A percentile compares a stretch with the other conserved stretches of the same genome.
These are phyloP conservation scores for Gymnoscelis rufifasciata DNA, from an alignment of 2,888 invertebrate species.

Conservation along the genomic window DNA sequence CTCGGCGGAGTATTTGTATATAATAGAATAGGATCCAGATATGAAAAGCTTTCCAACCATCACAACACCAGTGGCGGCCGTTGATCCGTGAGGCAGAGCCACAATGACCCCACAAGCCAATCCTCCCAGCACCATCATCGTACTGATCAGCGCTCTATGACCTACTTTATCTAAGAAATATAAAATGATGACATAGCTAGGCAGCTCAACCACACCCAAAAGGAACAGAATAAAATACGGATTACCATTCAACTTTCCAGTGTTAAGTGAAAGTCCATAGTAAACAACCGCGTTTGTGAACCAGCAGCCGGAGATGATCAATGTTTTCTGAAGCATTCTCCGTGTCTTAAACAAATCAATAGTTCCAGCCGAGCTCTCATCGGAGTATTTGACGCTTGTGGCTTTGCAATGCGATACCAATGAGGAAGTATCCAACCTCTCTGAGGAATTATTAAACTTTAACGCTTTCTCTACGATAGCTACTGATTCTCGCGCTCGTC, in stretches of 20 bases:
- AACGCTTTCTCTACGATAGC: constrained; percentile 86
- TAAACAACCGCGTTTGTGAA: constrained; percentile 92
- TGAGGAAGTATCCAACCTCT: constrained; percentile 81
- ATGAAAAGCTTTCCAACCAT: constrained; percentile 90
- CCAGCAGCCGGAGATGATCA: constrained; percentile 91
- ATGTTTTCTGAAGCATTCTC: constrained; percentile 85
- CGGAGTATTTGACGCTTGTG: constrained; percentile 64
- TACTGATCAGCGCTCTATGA: constrained; percentile 85
- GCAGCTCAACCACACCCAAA: constrained; percentile 88
- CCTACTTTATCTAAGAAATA: constrained; percentile 87
- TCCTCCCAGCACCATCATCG: constrained; percentile 89
- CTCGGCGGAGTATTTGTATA: constrained; percentile 93
- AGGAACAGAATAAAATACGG: constrained; percentile 89
- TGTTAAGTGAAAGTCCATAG: constrained; percentile 89
- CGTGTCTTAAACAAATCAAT: constrained; percentile 87
- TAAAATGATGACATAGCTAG: constrained; percentile 86
- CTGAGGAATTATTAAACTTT: constrained; percentile 82
- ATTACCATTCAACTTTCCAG: constrained; percentile 88
- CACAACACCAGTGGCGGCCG: constrained; percentile 81
- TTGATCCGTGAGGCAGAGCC: constrained; percentile 82
- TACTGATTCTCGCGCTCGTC: constrained; percentile 85
- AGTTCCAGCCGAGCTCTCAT: constrained; percentile 80
- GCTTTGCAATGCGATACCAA: constrained; percentile 82
- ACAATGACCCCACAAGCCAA: constrained; percentile 87
- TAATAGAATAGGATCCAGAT: constrained; percentile 90